Evolutionary conservation across 2,113 vertebrate species (phyloP).

Genomic region (Chauna torquata): DNA sequence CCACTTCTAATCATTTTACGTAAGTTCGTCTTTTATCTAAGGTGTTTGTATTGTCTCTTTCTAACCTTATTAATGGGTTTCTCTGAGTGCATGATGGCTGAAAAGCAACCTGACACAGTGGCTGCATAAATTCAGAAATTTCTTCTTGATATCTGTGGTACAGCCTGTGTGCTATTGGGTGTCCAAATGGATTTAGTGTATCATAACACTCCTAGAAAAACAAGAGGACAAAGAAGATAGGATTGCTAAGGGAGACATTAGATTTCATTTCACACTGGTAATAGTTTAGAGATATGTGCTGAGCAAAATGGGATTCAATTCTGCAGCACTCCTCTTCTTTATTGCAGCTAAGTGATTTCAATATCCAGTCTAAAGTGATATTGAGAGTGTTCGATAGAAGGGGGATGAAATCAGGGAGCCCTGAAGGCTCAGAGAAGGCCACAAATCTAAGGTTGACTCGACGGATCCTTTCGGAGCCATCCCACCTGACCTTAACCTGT

Average conservation of each 20-base stretch:
- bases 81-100: background rate
- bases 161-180: background rate
- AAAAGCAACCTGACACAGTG: background rate
- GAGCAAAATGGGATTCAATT: constrained; percentile 55
- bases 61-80: background rate
- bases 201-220: constrained; percentile 19
- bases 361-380: constrained; percentile 54
- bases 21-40: background rate
- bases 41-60: background rate
- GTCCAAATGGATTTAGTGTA: constrained; percentile 52
- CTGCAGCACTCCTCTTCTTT: constrained; percentile 38
- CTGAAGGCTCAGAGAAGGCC: constrained; percentile 10
- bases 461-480: background rate
- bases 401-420: background rate
- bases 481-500: background rate
- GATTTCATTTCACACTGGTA: constrained; percentile 65
- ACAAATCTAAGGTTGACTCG: background rate
- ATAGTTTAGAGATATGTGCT: constrained; percentile 39
- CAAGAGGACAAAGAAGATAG: constrained; percentile 41
- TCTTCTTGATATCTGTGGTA: background rate
- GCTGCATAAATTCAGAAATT: background rate
- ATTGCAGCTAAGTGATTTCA: constrained; percentile 63
- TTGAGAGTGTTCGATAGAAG: background rate
- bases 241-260: constrained; percentile 53
- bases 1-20: background rate